phyloP scores from a whole-genome alignment of 2,113 vertebrate genomes.

The Eclectus roratus region DNA sequence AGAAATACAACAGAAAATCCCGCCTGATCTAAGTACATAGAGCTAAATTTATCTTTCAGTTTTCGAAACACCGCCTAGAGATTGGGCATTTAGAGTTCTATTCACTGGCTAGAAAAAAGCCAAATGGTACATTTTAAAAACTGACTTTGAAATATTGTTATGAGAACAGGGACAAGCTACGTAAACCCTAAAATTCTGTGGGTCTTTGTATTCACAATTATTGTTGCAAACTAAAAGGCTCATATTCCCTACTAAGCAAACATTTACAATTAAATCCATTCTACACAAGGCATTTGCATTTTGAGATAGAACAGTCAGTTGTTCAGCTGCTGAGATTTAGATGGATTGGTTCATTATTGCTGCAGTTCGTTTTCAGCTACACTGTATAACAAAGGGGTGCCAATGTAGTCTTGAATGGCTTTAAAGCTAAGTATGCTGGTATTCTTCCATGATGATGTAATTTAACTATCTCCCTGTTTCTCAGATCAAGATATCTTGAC shows the following conservation, averaged over 20 bases:
- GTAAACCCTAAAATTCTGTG: slow-evolving; percentile 55
- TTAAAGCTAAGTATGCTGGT: slow-evolving; percentile 53
- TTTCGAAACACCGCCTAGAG: neutral
- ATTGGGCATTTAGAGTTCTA: slow-evolving; percentile 22
- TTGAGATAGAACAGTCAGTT: slow-evolving; percentile 67
- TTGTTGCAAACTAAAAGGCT: slow-evolving; percentile 57
- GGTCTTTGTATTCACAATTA: slow-evolving; percentile 57
- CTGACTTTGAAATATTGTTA: slow-evolving; percentile 57
- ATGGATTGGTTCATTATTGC: slow-evolving; percentile 69
- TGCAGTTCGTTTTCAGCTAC: slow-evolving; percentile 61
- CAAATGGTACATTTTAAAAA: slow-evolving; percentile 31
- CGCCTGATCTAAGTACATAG: slow-evolving; percentile 20
- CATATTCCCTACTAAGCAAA: slow-evolving; percentile 70
- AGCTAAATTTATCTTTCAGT: slow-evolving; percentile 45
- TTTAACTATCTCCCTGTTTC: slow-evolving; percentile 24
- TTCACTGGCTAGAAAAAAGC: slow-evolving; percentile 42
- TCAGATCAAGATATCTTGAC: slow-evolving; percentile 25
- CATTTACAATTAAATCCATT: slow-evolving; percentile 70
- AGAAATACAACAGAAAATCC: slow-evolving; percentile 44
- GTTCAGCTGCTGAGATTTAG: slow-evolving; percentile 69
- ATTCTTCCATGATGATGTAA: slow-evolving; percentile 58
- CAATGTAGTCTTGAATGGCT: slow-evolving; percentile 57
- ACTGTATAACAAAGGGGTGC: slow-evolving; percentile 69
- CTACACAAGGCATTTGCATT: slow-evolving; percentile 68
- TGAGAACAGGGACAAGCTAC: slow-evolving; percentile 44